Percentiles rank a stretch among this genome's conserved stretches.
These are phyloP conservation scores for Lonchura striata DNA, from an alignment of 2,113 vertebrate genomes.

Conservation along the genomic window DNA sequence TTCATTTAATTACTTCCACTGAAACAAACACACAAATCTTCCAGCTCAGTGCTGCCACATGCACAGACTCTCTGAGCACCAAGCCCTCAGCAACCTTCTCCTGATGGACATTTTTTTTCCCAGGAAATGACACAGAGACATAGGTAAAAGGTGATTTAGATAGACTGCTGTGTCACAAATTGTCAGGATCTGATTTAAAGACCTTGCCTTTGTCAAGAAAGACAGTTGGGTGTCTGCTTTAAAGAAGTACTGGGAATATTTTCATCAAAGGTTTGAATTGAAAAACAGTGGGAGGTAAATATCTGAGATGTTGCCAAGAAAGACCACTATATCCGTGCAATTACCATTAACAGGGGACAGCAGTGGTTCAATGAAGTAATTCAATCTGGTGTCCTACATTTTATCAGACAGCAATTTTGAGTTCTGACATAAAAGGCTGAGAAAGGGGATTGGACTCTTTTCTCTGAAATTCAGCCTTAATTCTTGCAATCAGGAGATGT, in stretches of 20 bases:
- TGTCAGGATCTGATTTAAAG: conserved; percentile 92
- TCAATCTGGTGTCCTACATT: conserved; percentile 86
- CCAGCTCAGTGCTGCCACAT: neutral
- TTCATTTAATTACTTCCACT: conserved; percentile 54
- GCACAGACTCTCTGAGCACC: conserved; percentile 1
- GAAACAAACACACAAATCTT: conserved; percentile 39
- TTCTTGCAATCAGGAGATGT: conserved; percentile 62
- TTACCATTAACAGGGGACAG: conserved; percentile 84
- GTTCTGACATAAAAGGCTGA: conserved; percentile 74
- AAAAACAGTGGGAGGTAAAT: conserved; percentile 87
- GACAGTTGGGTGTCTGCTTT: conserved; percentile 83
- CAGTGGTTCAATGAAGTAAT: conserved; percentile 81
- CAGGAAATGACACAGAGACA: conserved; percentile 86
- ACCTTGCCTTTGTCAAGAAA: conserved; percentile 85
- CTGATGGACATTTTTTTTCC: conserved; percentile 80
- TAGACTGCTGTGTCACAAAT: conserved; percentile 90
- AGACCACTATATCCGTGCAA: conserved; percentile 80
- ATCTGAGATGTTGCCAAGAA: conserved; percentile 83
- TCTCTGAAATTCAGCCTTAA: conserved; percentile 60
- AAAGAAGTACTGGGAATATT: conserved; percentile 86
- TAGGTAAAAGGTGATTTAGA: conserved; percentile 88
- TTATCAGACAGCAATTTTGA: conserved; percentile 79
- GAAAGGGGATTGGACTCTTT: conserved; percentile 60
- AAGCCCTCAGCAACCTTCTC: conserved; percentile 66
- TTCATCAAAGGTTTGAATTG: conserved; percentile 90